Conservation (phyloP, 2,888 invertebrate species). For the Junonia oenone region DNA sequence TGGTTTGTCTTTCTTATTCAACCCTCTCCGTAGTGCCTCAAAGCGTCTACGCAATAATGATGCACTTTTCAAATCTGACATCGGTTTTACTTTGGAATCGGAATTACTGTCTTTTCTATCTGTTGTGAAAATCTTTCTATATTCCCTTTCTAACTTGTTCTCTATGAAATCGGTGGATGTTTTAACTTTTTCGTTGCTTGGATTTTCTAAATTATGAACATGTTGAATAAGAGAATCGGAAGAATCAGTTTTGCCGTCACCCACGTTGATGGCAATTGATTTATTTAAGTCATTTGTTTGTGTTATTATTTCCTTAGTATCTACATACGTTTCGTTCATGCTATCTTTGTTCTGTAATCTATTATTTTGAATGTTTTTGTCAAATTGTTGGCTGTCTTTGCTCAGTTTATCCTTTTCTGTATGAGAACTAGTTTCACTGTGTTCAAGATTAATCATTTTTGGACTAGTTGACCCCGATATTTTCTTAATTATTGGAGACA, state of each 20-base stretch:
- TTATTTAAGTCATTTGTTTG: conserved; percentile 17
- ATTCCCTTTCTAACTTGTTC: conserved; percentile 59
- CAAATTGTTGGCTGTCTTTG: not conserved
- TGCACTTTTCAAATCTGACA: conserved; percentile 44
- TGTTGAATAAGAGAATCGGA: conserved; percentile 60
- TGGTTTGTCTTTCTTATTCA: conserved; percentile 41
- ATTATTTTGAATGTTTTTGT: not conserved
- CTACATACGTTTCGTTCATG: not conserved
- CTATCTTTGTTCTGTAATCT: not conserved
- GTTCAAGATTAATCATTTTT: conserved; percentile 13
- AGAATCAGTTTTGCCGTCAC: conserved; percentile 40
- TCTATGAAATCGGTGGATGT: conserved; percentile 48
- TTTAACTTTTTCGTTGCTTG: conserved; percentile 43
- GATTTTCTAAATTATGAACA: conserved; percentile 55
- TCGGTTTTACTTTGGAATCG: conserved; percentile 33
- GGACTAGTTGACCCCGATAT: conserved; percentile 48
- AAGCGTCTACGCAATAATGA: conserved; percentile 49
- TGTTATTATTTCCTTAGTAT: conserved; percentile 5
- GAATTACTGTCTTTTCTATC: conserved; percentile 41
- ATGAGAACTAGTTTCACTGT: conserved; percentile 22
- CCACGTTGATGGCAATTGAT: conserved; percentile 22
- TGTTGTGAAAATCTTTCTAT: conserved; percentile 48
- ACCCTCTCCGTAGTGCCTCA: conserved; percentile 40
- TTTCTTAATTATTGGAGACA: conserved; percentile 53
- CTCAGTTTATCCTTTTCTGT: not conserved